Percentiles rank a stretch among this genome's conserved stretches.
Evolutionary conservation across 2,113 vertebrate genomes (phyloP).

Genomic region (Sula dactylatra): DNA sequence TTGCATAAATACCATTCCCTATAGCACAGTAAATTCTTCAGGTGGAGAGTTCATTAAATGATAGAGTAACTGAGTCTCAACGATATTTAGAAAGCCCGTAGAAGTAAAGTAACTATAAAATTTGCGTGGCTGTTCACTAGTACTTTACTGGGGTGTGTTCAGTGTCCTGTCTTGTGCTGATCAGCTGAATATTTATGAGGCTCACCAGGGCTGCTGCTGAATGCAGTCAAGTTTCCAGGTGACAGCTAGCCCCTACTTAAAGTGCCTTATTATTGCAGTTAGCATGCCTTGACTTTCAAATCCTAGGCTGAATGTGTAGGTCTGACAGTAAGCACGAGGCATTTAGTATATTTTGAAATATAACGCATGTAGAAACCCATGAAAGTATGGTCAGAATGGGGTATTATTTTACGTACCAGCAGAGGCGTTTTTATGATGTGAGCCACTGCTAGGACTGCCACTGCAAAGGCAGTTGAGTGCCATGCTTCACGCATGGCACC

Average conservation of each 20-base stretch:
- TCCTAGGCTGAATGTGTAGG: neutral
- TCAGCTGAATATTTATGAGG: neutral
- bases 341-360: neutral
- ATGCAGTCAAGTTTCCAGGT: neutral
- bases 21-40: neutral
- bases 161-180: neutral
- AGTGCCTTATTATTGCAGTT: neutral
- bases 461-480: neutral
- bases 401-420: neutral
- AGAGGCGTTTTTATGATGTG: neutral
- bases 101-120: neutral
- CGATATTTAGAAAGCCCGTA: neutral
- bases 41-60: neutral
- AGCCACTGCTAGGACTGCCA: neutral
- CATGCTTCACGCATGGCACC: accelerated
- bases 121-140: neutral
- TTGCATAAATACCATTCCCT: neutral
- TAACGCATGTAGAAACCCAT: neutral
- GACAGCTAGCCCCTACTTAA: neutral
- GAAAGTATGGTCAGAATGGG: neutral
- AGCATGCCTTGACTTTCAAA: neutral
- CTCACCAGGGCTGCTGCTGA: neutral
- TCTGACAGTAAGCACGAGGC: neutral
- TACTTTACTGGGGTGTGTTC: neutral
- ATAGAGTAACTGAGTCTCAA: neutral